A percentile compares a stretch with the other conserved stretches of the same genome.
Evolutionary conservation across 2,113 vertebrate species (phyloP).

Genomic region (Pseudorectes ferrugineus): DNA sequence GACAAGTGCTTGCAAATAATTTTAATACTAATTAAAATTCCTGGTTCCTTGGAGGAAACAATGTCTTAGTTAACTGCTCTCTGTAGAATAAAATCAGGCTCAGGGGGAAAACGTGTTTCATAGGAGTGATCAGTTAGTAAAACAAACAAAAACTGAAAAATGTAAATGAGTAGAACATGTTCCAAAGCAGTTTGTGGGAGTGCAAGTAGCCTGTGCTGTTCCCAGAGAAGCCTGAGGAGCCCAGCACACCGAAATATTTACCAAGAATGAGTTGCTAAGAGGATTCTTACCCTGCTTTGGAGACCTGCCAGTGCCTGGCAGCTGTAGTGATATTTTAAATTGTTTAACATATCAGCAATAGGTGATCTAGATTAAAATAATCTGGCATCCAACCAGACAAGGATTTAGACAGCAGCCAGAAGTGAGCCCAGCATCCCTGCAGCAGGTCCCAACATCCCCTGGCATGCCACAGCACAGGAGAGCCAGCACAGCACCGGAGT

Average conservation of each 20-base stretch:
- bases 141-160: constrained; percentile 47
- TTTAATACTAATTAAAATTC: constrained; percentile 59
- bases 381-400: background rate
- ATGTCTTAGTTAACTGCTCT: constrained; percentile 58
- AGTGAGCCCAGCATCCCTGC: fast-evolving
- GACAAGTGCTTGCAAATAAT: constrained; percentile 21
- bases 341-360: background rate
- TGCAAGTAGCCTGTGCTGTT: background rate
- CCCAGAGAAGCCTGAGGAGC: background rate
- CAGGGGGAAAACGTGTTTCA: background rate
- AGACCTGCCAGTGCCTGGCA: background rate
- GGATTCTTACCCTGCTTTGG: background rate
- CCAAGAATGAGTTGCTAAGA: background rate
- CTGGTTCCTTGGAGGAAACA: constrained; percentile 44
- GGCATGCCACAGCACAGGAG: background rate
- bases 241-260: constrained; percentile 31
- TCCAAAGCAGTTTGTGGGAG: background rate
- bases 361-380: background rate
- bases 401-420: background rate
- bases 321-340: background rate
- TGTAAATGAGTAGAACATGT: background rate
- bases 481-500: background rate
- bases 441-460: background rate
- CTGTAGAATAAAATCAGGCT: constrained; percentile 33
- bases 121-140: constrained; percentile 53